These are phyloP conservation scores for Troides oblongomaculatus DNA, from an alignment of 2,888 invertebrate genomes.

Conservation along the genomic window DNA sequence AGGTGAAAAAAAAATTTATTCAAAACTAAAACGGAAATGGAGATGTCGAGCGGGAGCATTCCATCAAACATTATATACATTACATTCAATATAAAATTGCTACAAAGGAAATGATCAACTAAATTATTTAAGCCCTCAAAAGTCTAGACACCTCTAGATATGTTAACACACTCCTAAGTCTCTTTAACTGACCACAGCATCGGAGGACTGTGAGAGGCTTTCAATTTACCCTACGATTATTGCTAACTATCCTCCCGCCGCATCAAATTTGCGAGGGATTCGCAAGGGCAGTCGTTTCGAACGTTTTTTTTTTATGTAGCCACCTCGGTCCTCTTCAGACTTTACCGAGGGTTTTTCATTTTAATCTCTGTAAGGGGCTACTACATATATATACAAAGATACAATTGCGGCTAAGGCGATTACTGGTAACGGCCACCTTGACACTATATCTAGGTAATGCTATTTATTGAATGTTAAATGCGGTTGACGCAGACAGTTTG, in stretches of 20 bases:
- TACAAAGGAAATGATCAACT: slow-evolving; percentile 75
- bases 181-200: slow-evolving; percentile 36
- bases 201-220: slow-evolving; percentile 53
- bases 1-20: no score
- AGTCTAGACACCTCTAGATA: slow-evolving; percentile 58
- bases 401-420: slow-evolving; percentile 43
- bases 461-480: slow-evolving; percentile 3
- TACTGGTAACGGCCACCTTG: slow-evolving; percentile 46
- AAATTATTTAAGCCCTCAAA: slow-evolving; percentile 62
- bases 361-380: slow-evolving; percentile 37
- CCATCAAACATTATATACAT: slow-evolving; percentile 61
- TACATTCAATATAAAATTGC: slow-evolving; percentile 62
- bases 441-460: slow-evolving; percentile 45
- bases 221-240: slow-evolving; percentile 66
- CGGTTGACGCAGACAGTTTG: not conserved
- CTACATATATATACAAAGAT: slow-evolving; percentile 51
- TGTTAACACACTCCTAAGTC: slow-evolving; percentile 62
- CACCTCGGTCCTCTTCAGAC: slow-evolving; percentile 18
- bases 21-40: not conserved
- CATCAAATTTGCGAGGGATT: slow-evolving; percentile 37
- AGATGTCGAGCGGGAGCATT: slow-evolving; percentile 58
- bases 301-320: slow-evolving; percentile 23
- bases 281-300: slow-evolving; percentile 23
- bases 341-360: slow-evolving; percentile 26
- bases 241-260: slow-evolving; percentile 63